Evolutionary conservation across 2,888 invertebrate genomes (phyloP).

Genomic region (Dicyrtomina minuta): DNA sequence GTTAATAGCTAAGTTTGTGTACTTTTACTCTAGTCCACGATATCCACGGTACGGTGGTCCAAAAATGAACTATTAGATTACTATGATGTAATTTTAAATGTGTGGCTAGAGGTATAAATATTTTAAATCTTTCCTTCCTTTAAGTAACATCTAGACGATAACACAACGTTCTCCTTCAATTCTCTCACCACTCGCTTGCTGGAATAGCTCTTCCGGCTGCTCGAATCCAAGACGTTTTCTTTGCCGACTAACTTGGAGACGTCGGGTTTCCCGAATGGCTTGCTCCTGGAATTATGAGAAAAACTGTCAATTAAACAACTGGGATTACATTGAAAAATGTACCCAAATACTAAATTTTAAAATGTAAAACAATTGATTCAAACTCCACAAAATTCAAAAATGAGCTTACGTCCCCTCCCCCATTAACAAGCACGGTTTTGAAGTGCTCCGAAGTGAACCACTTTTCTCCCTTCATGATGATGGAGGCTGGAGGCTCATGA

Average conservation of each 20-base stretch:
- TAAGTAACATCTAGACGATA: constrained; percentile 38
- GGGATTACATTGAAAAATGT: no score
- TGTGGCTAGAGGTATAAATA: no score
- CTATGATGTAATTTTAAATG: no score
- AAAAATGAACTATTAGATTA: no score
- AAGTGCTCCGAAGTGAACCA: constrained; percentile 86
- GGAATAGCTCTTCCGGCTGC: constrained; percentile 47
- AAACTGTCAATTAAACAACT: no score
- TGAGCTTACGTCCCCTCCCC: constrained; percentile 70
- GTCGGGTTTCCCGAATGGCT: constrained; percentile 51
- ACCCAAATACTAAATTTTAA: no score
- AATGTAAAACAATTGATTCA: no score
- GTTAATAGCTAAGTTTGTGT: no score
- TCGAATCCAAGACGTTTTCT: constrained; percentile 47
- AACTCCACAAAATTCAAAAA: no score
- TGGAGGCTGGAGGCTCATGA: constrained; percentile 75
- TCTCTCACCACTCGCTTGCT: constrained; percentile 47
- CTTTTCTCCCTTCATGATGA: constrained; percentile 92
- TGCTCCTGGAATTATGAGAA: no score
- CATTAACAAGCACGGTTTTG: constrained; percentile 76
- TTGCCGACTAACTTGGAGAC: constrained; percentile 42
- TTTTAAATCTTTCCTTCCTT: constrained; percentile 1
- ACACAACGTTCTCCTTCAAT: constrained; percentile 47
- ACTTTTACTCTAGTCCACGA: no score
- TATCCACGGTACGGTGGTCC: no score